phyloP scores from a whole-genome alignment of 2,888 invertebrate genomes.

The Ennomos erosarius region DNA sequence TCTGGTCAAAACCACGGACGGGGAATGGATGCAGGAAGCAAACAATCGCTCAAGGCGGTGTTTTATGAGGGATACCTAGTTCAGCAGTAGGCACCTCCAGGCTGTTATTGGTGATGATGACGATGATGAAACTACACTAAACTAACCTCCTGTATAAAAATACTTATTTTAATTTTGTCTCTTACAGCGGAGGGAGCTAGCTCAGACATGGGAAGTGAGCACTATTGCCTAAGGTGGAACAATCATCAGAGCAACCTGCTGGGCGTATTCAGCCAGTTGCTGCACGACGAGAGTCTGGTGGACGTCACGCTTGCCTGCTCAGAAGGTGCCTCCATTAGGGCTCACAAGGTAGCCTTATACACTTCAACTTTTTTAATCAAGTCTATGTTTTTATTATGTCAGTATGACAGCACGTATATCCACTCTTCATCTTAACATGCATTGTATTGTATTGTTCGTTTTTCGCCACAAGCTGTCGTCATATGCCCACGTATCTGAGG shows the following conservation, averaged over 20 bases:
- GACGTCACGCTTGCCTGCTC: constrained; percentile 98
- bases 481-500: constrained; percentile 7
- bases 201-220: constrained; percentile 99
- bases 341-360: constrained; percentile 88
- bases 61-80: too few species aligned
- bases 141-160: not conserved
- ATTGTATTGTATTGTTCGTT: constrained; percentile 43
- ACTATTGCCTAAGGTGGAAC: constrained; percentile 99
- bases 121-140: not conserved
- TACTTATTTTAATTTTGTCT: constrained; percentile 7
- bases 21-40: too few species aligned
- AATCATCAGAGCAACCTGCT: constrained; percentile 99
- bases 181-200: constrained; percentile 90
- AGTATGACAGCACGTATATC: constrained; percentile 33
- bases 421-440: constrained; percentile 38
- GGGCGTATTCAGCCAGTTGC: constrained; percentile 98
- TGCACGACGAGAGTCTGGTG: constrained; percentile 97
- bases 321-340: constrained; percentile 97
- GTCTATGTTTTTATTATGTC: constrained; percentile 13
- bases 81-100: too few species aligned
- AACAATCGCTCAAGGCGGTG: too few species aligned
- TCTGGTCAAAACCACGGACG: too few species aligned
- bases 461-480: constrained; percentile 1
- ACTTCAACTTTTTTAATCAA: not conserved
- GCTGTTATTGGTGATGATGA: too few species aligned